These are phyloP conservation scores for Teleiodes luculella DNA, from an alignment of 2,888 invertebrate species.

Conservation along the genomic window DNA sequence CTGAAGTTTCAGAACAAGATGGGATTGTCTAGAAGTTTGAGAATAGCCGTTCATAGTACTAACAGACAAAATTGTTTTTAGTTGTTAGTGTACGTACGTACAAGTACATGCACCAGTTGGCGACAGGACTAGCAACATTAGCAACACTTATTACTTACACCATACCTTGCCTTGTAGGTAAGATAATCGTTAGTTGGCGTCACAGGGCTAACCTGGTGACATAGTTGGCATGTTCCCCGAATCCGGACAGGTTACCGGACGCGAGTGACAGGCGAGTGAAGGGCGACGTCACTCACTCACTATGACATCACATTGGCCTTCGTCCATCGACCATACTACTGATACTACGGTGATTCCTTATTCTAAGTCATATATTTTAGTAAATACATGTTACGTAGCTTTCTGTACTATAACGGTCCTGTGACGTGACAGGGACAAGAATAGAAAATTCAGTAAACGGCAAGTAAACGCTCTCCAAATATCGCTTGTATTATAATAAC, in stretches of 20 bases:
- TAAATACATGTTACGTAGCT: no score
- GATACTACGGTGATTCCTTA: no score
- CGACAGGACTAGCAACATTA: constrained; percentile 19
- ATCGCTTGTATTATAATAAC: no score
- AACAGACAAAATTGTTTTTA: background rate
- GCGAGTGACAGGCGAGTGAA: background rate
- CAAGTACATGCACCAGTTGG: background rate
- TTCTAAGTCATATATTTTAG: no score
- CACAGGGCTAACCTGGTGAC: constrained; percentile 1
- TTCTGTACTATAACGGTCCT: no score
- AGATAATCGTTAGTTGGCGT: no score
- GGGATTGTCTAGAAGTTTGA: no score
- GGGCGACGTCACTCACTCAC: background rate
- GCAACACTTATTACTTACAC: constrained; percentile 22
- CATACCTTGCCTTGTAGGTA: no score
- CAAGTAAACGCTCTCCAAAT: no score
- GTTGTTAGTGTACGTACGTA: background rate
- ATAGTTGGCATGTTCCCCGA: background rate
- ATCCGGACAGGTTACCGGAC: background rate
- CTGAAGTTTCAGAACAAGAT: background rate
- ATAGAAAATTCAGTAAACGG: no score
- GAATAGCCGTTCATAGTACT: no score
- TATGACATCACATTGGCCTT: background rate
- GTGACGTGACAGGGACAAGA: no score
- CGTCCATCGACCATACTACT: background rate